Percentiles rank a stretch among this genome's conserved stretches.
phyloP scores from a whole-genome alignment of 2,797 vertebrate species.

The Nyctibius grandis region DNA sequence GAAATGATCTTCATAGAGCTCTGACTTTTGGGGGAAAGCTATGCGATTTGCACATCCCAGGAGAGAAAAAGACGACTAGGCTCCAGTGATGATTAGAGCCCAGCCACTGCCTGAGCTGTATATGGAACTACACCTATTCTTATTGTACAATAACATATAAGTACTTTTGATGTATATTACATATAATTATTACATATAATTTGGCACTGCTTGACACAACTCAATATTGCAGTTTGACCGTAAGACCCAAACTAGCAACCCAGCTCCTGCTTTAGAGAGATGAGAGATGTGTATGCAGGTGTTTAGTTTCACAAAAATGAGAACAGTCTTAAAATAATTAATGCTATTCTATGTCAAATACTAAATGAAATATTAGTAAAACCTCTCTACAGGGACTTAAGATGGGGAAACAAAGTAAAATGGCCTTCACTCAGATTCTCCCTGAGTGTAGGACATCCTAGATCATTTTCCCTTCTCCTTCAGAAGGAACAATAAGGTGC shows the following conservation, averaged over 20 bases:
- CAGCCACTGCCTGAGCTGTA: neutral
- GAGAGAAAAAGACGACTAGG: neutral
- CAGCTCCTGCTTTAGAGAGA: neutral
- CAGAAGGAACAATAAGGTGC: neutral
- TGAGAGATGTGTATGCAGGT: neutral
- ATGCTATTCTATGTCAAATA: neutral
- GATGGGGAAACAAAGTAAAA: neutral
- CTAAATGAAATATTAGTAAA: neutral
- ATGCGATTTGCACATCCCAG: neutral
- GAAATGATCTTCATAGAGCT: neutral
- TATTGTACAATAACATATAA: neutral
- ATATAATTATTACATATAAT: accelerated
- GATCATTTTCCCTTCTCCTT: neutral
- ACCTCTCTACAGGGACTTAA: neutral
- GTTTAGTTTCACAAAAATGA: neutral
- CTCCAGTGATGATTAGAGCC: neutral
- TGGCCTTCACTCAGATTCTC: neutral
- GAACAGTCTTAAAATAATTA: neutral
- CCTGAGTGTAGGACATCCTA: accelerated
- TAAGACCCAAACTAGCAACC: neutral
- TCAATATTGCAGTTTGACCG: neutral
- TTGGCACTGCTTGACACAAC: neutral
- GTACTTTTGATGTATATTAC: neutral
- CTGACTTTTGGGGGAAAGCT: neutral
- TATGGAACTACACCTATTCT: neutral